Evolutionary conservation across 2,888 invertebrate genomes (phyloP).

Genomic region (Lepidonotus clava): DNA sequence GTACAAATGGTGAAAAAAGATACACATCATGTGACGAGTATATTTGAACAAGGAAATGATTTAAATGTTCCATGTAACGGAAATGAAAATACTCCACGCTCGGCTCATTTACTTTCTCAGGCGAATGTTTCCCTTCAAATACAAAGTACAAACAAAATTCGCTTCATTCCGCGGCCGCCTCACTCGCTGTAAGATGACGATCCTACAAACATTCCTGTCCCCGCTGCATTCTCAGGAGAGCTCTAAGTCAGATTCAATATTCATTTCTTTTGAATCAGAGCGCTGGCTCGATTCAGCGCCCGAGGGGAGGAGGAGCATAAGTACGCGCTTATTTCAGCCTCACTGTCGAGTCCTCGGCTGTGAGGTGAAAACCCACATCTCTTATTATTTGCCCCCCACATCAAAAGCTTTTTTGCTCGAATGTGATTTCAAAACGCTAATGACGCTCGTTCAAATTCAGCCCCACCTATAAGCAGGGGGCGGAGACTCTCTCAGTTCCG

Average conservation of each 20-base stretch:
- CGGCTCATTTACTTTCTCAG: background rate
- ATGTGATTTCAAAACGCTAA: constrained; percentile 49
- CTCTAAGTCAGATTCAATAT: constrained; percentile 43
- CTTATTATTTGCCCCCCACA: constrained; percentile 23
- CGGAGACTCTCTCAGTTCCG: background rate
- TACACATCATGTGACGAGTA: too few species aligned
- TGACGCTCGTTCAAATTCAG: constrained; percentile 46
- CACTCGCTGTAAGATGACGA: background rate
- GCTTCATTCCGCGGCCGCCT: constrained; percentile 27
- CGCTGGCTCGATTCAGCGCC: background rate
- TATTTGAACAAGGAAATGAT: too few species aligned
- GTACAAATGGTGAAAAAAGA: too few species aligned
- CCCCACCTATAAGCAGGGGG: background rate
- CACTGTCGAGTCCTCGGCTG: background rate
- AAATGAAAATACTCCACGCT: background rate
- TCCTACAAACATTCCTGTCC: constrained; percentile 22
- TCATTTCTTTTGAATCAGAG: constrained; percentile 47
- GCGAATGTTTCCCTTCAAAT: constrained; percentile 32
- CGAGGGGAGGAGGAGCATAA: background rate
- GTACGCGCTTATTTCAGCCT: constrained; percentile 19
- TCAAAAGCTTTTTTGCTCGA: constrained; percentile 34
- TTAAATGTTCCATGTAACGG: background rate
- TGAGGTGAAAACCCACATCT: constrained; percentile 35
- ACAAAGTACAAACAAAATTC: constrained; percentile 33
- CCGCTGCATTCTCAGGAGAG: background rate